These are phyloP conservation scores for Sipha flava DNA, from an alignment of 1,140 invertebrate genomes.

Conservation along the genomic window DNA sequence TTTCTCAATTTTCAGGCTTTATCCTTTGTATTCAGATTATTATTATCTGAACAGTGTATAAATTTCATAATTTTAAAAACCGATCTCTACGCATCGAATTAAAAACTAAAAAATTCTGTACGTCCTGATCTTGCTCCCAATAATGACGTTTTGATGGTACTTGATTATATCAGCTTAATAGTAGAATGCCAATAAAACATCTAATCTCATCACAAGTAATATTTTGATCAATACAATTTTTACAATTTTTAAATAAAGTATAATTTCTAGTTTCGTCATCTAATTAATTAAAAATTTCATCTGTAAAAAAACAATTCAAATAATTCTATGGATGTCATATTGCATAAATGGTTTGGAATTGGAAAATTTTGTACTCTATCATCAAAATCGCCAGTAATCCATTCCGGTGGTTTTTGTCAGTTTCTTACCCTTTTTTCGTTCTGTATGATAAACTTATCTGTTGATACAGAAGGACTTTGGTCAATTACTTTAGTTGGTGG, in stretches of 20 bases:
- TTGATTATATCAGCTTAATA: not conserved
- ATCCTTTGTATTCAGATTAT: not conserved
- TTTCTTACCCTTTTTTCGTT: not conserved
- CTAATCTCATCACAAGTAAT: not conserved
- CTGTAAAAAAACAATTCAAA: not conserved
- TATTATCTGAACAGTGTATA: not conserved
- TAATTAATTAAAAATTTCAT: slow-evolving; percentile 1
- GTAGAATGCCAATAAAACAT: not conserved
- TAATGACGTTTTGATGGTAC: not conserved
- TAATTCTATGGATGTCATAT: not conserved
- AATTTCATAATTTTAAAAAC: not conserved
- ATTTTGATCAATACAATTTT: not conserved
- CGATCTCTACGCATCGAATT: not conserved
- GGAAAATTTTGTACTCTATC: not conserved
- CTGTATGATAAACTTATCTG: not conserved
- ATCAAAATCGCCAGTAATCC: not conserved
- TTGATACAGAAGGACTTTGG: too few species aligned
- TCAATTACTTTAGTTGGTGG: too few species aligned
- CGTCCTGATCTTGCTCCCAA: not conserved
- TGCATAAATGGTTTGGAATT: not conserved
- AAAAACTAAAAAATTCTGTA: not conserved
- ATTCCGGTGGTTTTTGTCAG: not conserved
- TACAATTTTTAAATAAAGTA: not conserved
- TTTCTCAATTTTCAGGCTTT: not conserved
- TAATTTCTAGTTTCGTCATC: not conserved